Evolutionary conservation across 2,888 invertebrate species (phyloP).

Genomic region (Mythimna albipuncta): DNA sequence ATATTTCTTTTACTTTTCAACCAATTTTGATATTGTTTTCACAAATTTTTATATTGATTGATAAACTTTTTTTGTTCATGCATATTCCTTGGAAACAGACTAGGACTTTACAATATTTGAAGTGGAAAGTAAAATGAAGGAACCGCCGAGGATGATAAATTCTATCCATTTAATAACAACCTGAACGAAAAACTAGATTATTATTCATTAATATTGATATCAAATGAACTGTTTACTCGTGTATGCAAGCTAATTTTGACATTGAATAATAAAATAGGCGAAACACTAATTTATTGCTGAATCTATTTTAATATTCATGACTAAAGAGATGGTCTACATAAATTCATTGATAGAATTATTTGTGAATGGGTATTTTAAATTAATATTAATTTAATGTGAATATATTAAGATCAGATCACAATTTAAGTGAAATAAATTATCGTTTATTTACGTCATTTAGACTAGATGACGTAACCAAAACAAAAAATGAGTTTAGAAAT

Average conservation of each 20-base stretch:
- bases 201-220: constrained; percentile 5
- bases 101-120: too few species aligned
- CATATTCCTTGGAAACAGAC: too few species aligned
- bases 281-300: constrained; percentile 3
- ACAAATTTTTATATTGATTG: too few species aligned
- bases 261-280: constrained; percentile 32
- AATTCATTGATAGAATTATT: constrained; percentile 29
- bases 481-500: neutral
- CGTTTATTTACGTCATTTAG: neutral
- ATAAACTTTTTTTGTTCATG: too few species aligned
- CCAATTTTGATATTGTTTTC: too few species aligned
- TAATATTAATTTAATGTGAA: neutral
- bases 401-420: neutral
- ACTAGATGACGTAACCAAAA: neutral
- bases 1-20: too few species aligned
- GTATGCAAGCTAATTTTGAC: constrained; percentile 2
- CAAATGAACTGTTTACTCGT: neutral
- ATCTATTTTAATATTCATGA: constrained; percentile 15
- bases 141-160: too few species aligned
- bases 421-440: neutral
- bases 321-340: constrained; percentile 1
- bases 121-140: too few species aligned
- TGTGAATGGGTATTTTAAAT: constrained; percentile 16
- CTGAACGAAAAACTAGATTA: neutral
- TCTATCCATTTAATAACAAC: neutral